Conservation (phyloP, 2,113 vertebrate species). For the Takifugu bimaculatus region DNA sequence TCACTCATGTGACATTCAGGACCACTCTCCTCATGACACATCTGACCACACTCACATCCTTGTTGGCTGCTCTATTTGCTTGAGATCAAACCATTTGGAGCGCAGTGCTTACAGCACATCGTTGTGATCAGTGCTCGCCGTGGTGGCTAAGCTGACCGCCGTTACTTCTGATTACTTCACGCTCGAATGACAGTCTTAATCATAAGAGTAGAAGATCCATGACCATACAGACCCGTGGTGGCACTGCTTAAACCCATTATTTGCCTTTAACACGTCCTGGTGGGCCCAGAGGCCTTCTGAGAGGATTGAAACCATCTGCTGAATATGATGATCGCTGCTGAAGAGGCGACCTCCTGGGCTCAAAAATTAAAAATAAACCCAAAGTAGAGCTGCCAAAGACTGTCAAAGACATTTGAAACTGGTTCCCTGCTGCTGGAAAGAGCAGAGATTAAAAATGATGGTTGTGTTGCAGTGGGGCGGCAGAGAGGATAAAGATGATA, state of each 20-base stretch:
- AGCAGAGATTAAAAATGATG: too few relatives aligned
- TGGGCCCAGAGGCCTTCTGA: slow-evolving; percentile 11
- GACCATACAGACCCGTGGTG: slow-evolving; percentile 20
- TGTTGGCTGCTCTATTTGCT: slow-evolving; percentile 5
- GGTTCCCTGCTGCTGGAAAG: too few relatives aligned
- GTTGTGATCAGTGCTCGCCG: slow-evolving; percentile 28
- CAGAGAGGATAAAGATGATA: too few relatives aligned
- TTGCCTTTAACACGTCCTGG: slow-evolving; percentile 1
- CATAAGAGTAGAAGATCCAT: slow-evolving; percentile 15
- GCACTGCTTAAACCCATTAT: slow-evolving; percentile 11
- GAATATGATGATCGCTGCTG: slow-evolving; percentile 1
- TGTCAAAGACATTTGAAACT: not conserved
- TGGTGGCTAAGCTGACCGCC: slow-evolving; percentile 31
- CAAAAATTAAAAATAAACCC: not conserved
- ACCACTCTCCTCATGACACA: slow-evolving; percentile 6
- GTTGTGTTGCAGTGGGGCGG: too few relatives aligned
- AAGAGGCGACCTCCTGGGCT: not conserved
- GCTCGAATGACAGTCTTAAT: slow-evolving; percentile 47
- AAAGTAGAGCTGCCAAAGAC: not conserved
- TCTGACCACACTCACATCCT: slow-evolving; percentile 1
- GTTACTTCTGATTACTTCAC: slow-evolving; percentile 43
- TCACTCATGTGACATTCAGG: not conserved
- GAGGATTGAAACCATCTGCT: slow-evolving; percentile 29
- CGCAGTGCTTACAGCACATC: slow-evolving; percentile 19
- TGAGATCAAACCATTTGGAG: slow-evolving; percentile 30